These are phyloP conservation scores for Zosterops pallidus DNA, from an alignment of 2,113 vertebrate genomes.

Conservation along the genomic window DNA sequence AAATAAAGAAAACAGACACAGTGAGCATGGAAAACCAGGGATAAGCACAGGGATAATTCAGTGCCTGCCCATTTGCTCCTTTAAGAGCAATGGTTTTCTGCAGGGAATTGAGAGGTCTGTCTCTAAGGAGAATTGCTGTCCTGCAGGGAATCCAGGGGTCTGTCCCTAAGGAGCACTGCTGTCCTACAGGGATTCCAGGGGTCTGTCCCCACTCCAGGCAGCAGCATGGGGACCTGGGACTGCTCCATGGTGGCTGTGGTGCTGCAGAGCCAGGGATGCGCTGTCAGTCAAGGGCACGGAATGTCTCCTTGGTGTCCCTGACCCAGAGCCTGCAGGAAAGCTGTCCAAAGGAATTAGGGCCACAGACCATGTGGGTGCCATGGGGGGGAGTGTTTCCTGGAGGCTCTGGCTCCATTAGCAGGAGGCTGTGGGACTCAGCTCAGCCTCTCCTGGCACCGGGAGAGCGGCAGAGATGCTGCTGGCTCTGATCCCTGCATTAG, in stretches of 20 bases:
- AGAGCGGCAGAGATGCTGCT: background rate
- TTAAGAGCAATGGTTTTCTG: background rate
- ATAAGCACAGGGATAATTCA: no score
- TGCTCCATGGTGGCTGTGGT: fast-evolving
- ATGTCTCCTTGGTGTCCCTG: fast-evolving
- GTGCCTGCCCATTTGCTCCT: background rate
- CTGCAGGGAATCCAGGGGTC: background rate
- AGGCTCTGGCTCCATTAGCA: background rate
- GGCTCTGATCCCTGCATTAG: background rate
- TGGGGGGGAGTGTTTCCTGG: background rate
- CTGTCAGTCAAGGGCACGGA: background rate
- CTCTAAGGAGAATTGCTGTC: background rate
- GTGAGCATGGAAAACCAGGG: background rate
- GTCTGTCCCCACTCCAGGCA: background rate
- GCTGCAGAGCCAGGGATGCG: background rate
- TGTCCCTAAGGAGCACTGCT: background rate
- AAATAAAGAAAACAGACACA: background rate
- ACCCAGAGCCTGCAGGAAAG: background rate
- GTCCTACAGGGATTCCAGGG: background rate
- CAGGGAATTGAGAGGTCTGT: background rate
- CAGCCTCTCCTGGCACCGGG: background rate
- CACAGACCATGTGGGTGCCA: fast-evolving
- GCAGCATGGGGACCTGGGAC: fast-evolving
- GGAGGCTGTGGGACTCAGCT: background rate
- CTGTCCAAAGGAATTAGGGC: slow-evolving; percentile 19